Base-by-base conservation (phyloP, 1,140 invertebrate genomes). In the Drosophila pachea region DNA sequence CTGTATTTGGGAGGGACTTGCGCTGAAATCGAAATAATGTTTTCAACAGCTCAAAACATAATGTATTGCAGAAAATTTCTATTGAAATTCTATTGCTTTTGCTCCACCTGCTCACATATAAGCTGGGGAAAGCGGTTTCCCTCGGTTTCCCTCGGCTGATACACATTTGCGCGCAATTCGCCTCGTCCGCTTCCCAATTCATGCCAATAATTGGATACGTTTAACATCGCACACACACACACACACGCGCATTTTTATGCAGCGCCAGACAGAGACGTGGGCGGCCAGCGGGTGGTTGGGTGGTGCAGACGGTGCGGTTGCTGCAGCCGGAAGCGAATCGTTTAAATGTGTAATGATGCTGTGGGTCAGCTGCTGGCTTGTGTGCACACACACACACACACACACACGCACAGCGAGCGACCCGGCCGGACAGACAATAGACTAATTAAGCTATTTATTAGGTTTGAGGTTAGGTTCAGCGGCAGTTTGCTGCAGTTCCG, bases 381-480 rank as follows among this genome's bases (percentile, higher is more conserved):
- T 38, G 38, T 32, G 36, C n/a, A 38, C 11, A 49, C 48, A 35
- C 12, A 38, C 29, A 52, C 50, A 31, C 36, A 52, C 9, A 45
- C 36, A 43, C 35, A 56, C 43, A 12, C 40, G 14, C 29, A 43
- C 7, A 35, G 22, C 22, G 22, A 3, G 22, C 22, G 22, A 22
- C 22, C 22, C 22, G 1, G 22, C 22, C 40, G 12, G 2, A 47
- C 38, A 61, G 32, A 72, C 68, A 66, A 68, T 56, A 63, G 64
- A 72, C 65, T 72, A 72, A 72, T 72, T 72, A 72, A 72, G 69
- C 69, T 72, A 72, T 72, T 72, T 72, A 72, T 72, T 68, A 72
- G 65, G 69, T 68, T 68, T 72, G 69, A 56, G 69, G 69, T 72
- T 61, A 68, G 63, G 69, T 72, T 72, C 58, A 68, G 33, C 69